Conservation (phyloP, 2,797 vertebrate species). For the Brotogeris chrysoptera region DNA sequence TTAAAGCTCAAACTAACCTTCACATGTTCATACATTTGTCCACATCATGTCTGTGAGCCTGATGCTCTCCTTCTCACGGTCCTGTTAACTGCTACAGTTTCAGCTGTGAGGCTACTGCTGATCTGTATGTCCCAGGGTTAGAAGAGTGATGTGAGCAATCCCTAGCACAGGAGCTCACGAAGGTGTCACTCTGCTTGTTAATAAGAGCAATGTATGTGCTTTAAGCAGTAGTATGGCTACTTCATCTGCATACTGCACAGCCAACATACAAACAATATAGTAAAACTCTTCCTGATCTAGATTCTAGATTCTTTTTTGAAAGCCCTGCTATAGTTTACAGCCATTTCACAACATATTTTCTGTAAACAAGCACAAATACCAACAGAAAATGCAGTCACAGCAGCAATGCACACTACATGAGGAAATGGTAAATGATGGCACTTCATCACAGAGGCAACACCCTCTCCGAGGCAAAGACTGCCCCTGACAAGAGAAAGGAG, state of each 20-base stretch:
- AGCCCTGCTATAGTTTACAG: not conserved
- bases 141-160: not conserved
- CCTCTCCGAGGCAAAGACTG: not conserved
- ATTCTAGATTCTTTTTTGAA: not conserved
- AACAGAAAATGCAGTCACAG: rapidly evolving
- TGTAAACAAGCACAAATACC: not conserved
- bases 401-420: rapidly evolving
- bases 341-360: not conserved
- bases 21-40: not conserved
- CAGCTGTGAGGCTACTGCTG: not conserved
- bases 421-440: not conserved
- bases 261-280: not conserved
- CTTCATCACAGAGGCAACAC: not conserved
- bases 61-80: not conserved
- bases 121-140: not conserved
- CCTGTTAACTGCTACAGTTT: not conserved
- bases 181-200: not conserved
- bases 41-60: not conserved
- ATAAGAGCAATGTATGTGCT: not conserved
- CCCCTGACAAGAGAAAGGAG: not conserved
- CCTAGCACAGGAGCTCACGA: not conserved
- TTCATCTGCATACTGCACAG: not conserved
- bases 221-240: not conserved
- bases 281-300: not conserved
- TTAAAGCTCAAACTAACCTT: not conserved